Conservation (phyloP, 2,113 vertebrate genomes). For the Corapipo altera region DNA sequence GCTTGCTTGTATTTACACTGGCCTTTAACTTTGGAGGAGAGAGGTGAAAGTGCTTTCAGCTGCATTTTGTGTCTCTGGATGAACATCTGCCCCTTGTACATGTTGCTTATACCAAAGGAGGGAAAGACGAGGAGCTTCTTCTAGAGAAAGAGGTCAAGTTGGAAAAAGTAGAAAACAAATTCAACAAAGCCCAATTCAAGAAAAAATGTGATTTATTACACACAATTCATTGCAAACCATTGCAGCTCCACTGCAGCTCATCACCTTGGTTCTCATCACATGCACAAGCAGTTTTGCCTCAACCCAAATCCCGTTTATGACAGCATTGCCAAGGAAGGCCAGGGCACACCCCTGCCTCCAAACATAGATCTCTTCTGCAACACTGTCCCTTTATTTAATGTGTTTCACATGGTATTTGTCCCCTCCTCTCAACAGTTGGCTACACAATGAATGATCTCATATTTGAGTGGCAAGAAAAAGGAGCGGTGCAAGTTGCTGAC, state of each 20-base stretch:
- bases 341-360: background rate
- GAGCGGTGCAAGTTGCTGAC: slow-evolving; percentile 93
- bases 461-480: slow-evolving; percentile 98
- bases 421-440: slow-evolving; percentile 80
- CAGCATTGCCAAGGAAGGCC: background rate
- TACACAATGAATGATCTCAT: slow-evolving; percentile 99
- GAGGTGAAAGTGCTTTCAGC: background rate
- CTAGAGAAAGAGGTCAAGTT: background rate
- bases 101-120: background rate
- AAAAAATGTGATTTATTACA: background rate
- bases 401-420: background rate
- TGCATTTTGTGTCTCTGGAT: background rate
- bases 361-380: background rate
- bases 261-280: background rate
- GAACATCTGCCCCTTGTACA: background rate
- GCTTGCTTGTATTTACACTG: background rate
- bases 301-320: background rate
- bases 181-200: background rate
- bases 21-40: slow-evolving; percentile 7
- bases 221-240: background rate
- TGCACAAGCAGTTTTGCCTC: background rate
- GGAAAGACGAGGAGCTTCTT: background rate
- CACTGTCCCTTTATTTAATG: background rate
- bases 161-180: background rate
- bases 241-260: background rate